A percentile compares a stretch with the other conserved stretches of the same genome.
phyloP scores from a whole-genome alignment of 2,888 invertebrate species.

The Aphelenchoides bicaudatus region DNA sequence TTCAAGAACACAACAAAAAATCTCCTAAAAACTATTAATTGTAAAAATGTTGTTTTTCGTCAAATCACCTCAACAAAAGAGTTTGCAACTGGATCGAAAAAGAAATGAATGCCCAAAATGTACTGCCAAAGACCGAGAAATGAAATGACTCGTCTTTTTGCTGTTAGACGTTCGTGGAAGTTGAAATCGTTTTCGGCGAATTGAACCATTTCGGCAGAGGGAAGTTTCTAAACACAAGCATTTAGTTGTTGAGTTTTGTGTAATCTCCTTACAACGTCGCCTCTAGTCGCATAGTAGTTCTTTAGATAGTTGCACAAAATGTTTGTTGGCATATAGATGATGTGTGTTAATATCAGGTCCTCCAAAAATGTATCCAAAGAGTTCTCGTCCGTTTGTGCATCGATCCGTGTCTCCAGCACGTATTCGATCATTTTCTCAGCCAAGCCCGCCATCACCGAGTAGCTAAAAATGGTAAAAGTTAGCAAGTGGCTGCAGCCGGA shows the following conservation, averaged over 20 bases:
- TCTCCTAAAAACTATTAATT: slow-evolving; percentile 64
- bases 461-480: slow-evolving; percentile 65
- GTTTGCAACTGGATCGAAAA: slow-evolving; percentile 72
- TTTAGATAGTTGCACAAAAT: slow-evolving; percentile 67
- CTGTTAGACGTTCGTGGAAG: slow-evolving; percentile 26
- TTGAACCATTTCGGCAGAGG: background rate
- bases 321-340: slow-evolving; percentile 76
- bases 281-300: slow-evolving; percentile 44
- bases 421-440: slow-evolving; percentile 82
- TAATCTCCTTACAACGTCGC: slow-evolving; percentile 5
- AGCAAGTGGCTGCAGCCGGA: too few species aligned
- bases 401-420: slow-evolving; percentile 75
- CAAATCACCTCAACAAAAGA: slow-evolving; percentile 72
- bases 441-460: slow-evolving; percentile 81
- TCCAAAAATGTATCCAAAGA: slow-evolving; percentile 68
- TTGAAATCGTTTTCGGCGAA: slow-evolving; percentile 32
- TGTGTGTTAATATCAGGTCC: slow-evolving; percentile 78
- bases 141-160: slow-evolving; percentile 71
- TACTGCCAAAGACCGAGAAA: slow-evolving; percentile 76
- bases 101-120: slow-evolving; percentile 73
- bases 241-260: background rate
- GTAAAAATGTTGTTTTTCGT: background rate
- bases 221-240: slow-evolving; percentile 18
- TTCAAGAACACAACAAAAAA: slow-evolving; percentile 71
- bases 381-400: slow-evolving; percentile 55